Base-by-base conservation (phyloP, 1,140 invertebrate genomes). In the Zaprionus kolodkinae region DNA sequence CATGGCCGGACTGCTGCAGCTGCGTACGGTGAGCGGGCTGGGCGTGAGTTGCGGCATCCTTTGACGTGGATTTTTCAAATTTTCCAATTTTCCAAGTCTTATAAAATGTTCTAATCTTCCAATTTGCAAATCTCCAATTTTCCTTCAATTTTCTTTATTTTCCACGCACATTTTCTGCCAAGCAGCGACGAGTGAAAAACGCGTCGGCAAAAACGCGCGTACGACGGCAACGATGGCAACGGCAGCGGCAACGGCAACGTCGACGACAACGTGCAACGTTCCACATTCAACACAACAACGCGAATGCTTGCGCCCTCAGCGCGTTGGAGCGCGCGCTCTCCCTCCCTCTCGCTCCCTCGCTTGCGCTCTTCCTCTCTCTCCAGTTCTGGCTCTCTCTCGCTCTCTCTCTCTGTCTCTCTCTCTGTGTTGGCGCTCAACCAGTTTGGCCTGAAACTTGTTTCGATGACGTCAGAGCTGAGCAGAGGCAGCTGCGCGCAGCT, bases 151-250 rank as follows among this genome's bases (percentile, higher is more conserved):
- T 48, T 33, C 1, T 45, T n/a, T 72, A 25, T 38, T 33, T 10
- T 72, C 66, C 60, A 48, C 35, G 27, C 27, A 68, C 66, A 64
- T 78, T 60, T 60, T 79, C 12, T 12, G 21, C 21, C 52, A 9
- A 13, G 13, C 33, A 30, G 45, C 35, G 35, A 57, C 50, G 54
- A 36, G 52, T 71, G 25, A 56, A 86, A 88, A 91, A 85, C 74
- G 81, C 79, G 81, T 80, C 81, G 81, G 84, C 75, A 84, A 89
- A 91, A 87, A 91, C 79, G 76, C 75, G 77, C 77, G 79, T 27
- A 11, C 57, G 38, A 55, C 72, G 68, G 72, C 75, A 75, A 52
- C 62, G 43, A 52, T 61, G 43, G 70, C 74, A 55, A 69, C 65
- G 43, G 70, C 74, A 55, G 66, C 65, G 43, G 70, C 74, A 55